Conservation (phyloP, 2,113 vertebrate genomes). For the Acinonyx jubatus region DNA sequence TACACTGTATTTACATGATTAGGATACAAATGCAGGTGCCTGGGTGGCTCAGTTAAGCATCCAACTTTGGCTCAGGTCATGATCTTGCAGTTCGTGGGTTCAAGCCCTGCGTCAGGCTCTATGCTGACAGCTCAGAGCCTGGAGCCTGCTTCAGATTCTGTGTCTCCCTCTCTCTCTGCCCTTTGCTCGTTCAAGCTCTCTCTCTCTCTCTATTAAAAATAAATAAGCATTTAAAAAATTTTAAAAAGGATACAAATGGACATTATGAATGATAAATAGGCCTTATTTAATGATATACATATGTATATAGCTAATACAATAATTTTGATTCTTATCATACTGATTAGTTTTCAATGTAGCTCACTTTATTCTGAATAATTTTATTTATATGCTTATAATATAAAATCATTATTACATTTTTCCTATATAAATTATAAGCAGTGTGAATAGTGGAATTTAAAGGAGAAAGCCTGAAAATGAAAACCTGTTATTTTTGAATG, state of each 20-base stretch:
- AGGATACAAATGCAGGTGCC: neutral
- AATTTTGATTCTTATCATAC: neutral
- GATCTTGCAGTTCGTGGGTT: too few relatives aligned
- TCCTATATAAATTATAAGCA: constrained; percentile 29
- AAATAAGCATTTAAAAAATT: too few relatives aligned
- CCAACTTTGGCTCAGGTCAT: too few relatives aligned
- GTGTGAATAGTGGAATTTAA: neutral
- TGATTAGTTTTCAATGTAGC: constrained; percentile 1
- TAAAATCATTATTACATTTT: constrained; percentile 33
- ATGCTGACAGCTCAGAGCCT: too few relatives aligned
- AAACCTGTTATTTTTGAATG: constrained; percentile 58
- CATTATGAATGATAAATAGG: neutral
- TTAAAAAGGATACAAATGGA: neutral
- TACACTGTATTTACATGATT: neutral
- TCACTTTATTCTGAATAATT: constrained; percentile 28
- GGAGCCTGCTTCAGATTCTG: too few relatives aligned
- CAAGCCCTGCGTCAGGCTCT: too few relatives aligned
- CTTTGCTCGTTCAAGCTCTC: too few relatives aligned
- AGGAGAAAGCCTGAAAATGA: neutral
- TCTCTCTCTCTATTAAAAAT: too few relatives aligned
- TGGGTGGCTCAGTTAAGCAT: too few relatives aligned
- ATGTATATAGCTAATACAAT: neutral
- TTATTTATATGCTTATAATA: constrained; percentile 6
- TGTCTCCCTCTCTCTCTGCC: too few relatives aligned
- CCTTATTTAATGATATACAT: neutral